These are phyloP conservation scores for Planiliza haematocheilus DNA, from an alignment of 2,113 vertebrate genomes.

Conservation along the genomic window DNA sequence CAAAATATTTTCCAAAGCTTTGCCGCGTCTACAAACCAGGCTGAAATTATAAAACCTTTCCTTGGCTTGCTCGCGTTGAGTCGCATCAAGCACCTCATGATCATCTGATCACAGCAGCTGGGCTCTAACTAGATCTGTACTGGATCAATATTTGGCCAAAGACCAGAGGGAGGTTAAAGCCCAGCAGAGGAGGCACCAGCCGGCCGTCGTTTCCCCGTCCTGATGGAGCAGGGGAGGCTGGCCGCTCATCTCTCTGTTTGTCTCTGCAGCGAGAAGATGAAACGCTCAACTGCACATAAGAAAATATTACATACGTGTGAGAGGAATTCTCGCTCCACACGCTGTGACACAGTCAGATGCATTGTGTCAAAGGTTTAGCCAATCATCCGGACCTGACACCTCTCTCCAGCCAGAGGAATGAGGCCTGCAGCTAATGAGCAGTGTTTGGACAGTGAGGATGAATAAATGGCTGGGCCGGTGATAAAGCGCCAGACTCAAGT, in stretches of 20 bases:
- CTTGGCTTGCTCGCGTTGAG: conserved; percentile 2
- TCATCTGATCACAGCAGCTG: conserved; percentile 37
- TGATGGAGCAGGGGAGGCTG: conserved; percentile 6
- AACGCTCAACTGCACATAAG: not conserved
- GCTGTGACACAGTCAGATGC: conserved; percentile 7
- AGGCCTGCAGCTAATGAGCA: conserved; percentile 69
- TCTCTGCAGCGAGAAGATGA: conserved; percentile 24
- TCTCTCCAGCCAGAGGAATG: conserved; percentile 60
- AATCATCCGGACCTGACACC: conserved; percentile 52
- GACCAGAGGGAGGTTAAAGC: conserved; percentile 22
- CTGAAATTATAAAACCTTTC: not conserved
- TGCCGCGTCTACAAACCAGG: not conserved
- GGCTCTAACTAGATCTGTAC: conserved; percentile 35
- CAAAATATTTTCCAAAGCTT: no score
- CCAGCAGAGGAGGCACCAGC: conserved; percentile 32
- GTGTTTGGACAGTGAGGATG: conserved; percentile 53
- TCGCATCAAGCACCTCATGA: conserved; percentile 9
- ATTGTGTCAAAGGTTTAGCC: conserved; percentile 29
- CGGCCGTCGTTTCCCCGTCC: conserved; percentile 28
- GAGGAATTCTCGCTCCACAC: not conserved
- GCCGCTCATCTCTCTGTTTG: conserved; percentile 47
- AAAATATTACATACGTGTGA: not conserved
- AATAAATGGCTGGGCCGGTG: conserved; percentile 49
- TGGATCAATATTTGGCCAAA: conserved; percentile 61
- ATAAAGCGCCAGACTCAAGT: conserved; percentile 55